Evolutionary conservation across 2,888 invertebrate species (phyloP), one percentile per base, ranked within the genome.

Genomic region (Scaptomyza parva): DNA sequence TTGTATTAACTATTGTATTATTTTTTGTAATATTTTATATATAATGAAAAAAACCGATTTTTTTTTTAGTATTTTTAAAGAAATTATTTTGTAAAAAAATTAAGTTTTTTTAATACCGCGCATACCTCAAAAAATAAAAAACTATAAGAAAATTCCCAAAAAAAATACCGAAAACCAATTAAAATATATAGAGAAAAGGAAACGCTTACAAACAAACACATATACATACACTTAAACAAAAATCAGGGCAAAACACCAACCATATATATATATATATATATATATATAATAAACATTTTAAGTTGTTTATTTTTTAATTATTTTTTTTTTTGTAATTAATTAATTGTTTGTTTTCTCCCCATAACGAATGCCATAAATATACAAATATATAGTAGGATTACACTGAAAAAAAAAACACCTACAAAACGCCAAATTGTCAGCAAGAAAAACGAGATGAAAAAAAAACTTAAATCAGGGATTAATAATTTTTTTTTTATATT

Each of bases 391-490:
- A 52, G 54, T 50, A 45, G 30, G n/a, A 3, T 20, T 43, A 64
- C 33, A 45, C 40, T 64, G 69, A 28, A 28, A 26, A 2, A 6
- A 26, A 26, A 26, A 26, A 26, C 5, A 68, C 71, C 76, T 73
- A 85, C 62, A 81, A 70, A 76, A 82, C 59, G 76, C 82, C 82
- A 82, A 82, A 82, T 74, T 83, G 77, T 73, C 79, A 73, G 57
- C 66, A 64, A 50, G 69, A 59, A 58, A 69, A 60, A 35, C 35
- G 51, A 37, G 59, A 64, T 28, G 39, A 50, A 67, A 73, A 28
- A 8, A 28, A 71, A 63, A n/a, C n/a, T n/a, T n/a, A n/a, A n/a
- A 86, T 84, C 82, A 82, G 82, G 82, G 82, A 82, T 86, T 70
- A 64, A 55, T 72, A 20, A 12, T 28, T 30, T 59, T 18, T 28